A percentile compares a stretch with the other conserved stretches of the same genome.
Evolutionary conservation across 1,140 invertebrate species (phyloP).

Genomic region (Mycetomoellerius zeteki): DNA sequence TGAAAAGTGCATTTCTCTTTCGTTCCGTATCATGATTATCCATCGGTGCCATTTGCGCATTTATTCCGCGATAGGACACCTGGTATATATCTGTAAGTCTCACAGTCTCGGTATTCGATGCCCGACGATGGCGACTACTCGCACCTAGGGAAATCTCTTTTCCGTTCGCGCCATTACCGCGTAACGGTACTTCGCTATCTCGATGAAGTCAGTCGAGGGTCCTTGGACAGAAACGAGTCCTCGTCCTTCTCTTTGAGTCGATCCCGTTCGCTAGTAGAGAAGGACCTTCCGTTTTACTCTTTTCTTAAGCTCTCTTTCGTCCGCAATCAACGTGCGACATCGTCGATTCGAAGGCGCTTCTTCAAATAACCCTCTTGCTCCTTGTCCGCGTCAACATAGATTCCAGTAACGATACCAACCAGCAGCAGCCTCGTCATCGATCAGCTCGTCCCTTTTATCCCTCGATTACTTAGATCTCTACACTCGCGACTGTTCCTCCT

Average conservation of each 20-base stretch:
- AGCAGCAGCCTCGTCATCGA: background rate
- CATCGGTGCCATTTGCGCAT: slow-evolving; percentile 29
- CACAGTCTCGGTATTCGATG: slow-evolving; percentile 33
- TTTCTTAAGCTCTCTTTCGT: slow-evolving; percentile 45
- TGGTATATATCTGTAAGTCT: slow-evolving; percentile 41
- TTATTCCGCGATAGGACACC: slow-evolving; percentile 37
- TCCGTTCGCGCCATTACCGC: slow-evolving; percentile 70
- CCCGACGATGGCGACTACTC: slow-evolving; percentile 53
- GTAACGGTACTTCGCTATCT: slow-evolving; percentile 70
- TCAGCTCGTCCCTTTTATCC: slow-evolving; percentile 2
- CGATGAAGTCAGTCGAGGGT: slow-evolving; percentile 65
- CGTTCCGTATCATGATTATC: slow-evolving; percentile 14
- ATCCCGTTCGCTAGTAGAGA: slow-evolving; percentile 1
- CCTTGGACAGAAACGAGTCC: slow-evolving; percentile 63
- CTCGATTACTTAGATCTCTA: slow-evolving; percentile 25
- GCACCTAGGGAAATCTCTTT: slow-evolving; percentile 71
- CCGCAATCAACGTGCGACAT: slow-evolving; percentile 51
- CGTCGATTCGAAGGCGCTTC: slow-evolving; percentile 51
- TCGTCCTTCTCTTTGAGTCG: slow-evolving; percentile 28
- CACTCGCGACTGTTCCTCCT: slow-evolving; percentile 7
- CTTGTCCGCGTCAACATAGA: slow-evolving; percentile 33
- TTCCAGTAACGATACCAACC: slow-evolving; percentile 22
- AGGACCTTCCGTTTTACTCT: slow-evolving; percentile 39
- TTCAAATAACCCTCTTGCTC: slow-evolving; percentile 45
- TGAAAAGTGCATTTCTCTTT: background rate